A percentile compares a stretch with the other conserved stretches of the same genome.
Evolutionary conservation across 2,888 invertebrate genomes (phyloP).

Genomic region (Metallyticus violacea): DNA sequence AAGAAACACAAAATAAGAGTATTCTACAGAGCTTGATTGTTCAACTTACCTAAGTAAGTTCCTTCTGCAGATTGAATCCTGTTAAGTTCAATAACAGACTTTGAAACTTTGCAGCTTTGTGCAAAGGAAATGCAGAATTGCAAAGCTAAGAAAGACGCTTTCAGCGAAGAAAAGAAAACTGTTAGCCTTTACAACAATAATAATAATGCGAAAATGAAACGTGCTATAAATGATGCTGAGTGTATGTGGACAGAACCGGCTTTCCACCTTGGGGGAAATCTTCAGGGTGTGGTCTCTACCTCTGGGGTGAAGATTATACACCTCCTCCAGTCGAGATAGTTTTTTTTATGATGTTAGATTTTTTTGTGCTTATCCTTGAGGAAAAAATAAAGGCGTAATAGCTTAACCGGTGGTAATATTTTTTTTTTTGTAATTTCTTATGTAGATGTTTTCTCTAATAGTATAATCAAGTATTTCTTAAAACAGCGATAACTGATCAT

Average conservation of each 20-base stretch:
- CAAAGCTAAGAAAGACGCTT: neutral
- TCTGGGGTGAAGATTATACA: neutral
- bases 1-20: neutral
- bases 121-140: neutral
- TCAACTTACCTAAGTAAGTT: neutral
- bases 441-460: too few relatives aligned
- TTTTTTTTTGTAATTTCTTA: too few relatives aligned
- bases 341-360: neutral
- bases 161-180: neutral
- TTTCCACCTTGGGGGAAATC: neutral
- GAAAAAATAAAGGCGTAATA: too few relatives aligned
- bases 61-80: neutral
- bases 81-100: neutral
- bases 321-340: too few relatives aligned
- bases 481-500: too few relatives aligned
- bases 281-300: neutral
- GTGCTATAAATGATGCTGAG: neutral
- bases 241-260: neutral
- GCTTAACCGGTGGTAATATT: too few relatives aligned
- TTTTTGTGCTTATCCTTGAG: neutral
- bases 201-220: neutral
- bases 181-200: neutral
- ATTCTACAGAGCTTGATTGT: neutral
- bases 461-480: too few relatives aligned
- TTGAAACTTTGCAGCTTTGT: neutral